Base-by-base conservation (phyloP, 1,140 invertebrate genomes). In the Himalopsyche phryganea region DNA sequence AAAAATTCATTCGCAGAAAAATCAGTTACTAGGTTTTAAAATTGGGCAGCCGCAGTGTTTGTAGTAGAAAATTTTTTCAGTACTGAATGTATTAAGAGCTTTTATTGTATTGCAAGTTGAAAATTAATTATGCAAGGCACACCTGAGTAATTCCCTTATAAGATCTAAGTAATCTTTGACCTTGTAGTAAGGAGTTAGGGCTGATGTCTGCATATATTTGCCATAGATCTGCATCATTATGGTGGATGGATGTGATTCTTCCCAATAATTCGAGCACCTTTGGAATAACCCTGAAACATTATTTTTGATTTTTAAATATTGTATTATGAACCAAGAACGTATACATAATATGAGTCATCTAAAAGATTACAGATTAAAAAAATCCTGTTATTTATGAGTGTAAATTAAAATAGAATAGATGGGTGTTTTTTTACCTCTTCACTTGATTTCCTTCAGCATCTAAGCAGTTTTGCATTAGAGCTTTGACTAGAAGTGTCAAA, bases 251-350 rank as follows among this genome's bases (percentile, higher is more conserved):
- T 17, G 91, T 91, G 18, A 96, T 81, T 57, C 90, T 81, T 1
- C 91, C 93, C 69, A 97, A 86, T 18, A 97, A 78, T 68, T 91
- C 83, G 14, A 88, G 71, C 0, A 85, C 73, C 65, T 86, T 83
- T 62, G 86, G 83, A 50, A 81, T 66, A 17, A 87, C 76, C 66
- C 76, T 80, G 40, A 71, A 15, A 71, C 69, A 70, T 87, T n/a
- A n/a, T n/a, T n/a, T n/a, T n/a, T n/a, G n/a, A n/a, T n/a, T n/a
- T n/a, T n/a, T n/a, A n/a, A n/a, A n/a, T n/a, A n/a, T n/a, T n/a
- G n/a, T n/a, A n/a, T n/a, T n/a, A n/a, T n/a, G n/a, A n/a, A n/a
- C n/a, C n/a, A n/a, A n/a, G n/a, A n/a, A n/a, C n/a, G n/a, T n/a
- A n/a, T n/a, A n/a, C n/a, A n/a, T n/a, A n/a, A n/a, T n/a, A n/a